phyloP scores from a whole-genome alignment of 2,113 vertebrate species.

The Trogon surrucura region DNA sequence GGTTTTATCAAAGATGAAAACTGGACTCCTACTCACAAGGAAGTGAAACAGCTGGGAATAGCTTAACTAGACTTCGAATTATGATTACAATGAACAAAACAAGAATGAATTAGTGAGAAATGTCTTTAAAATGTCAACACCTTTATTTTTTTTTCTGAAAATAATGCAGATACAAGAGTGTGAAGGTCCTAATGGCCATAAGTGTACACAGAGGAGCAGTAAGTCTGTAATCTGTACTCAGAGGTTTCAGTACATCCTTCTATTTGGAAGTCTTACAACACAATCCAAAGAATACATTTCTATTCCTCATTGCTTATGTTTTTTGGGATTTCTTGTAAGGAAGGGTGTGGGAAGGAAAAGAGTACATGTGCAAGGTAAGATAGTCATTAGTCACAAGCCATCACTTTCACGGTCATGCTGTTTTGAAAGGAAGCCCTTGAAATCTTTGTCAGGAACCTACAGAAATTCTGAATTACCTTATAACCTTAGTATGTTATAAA shows the following conservation, averaged over 20 bases:
- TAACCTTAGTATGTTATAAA: background rate
- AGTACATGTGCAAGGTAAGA: background rate
- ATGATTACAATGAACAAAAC: background rate
- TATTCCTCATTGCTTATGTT: background rate
- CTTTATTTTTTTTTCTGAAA: background rate
- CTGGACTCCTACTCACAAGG: background rate
- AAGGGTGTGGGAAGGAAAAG: rapidly evolving
- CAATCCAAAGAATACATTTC: background rate
- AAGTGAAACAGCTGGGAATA: background rate
- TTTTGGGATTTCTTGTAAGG: background rate
- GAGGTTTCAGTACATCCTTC: background rate
- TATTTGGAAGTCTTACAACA: background rate
- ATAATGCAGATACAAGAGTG: background rate
- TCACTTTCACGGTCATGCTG: background rate
- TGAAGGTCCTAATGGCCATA: background rate
- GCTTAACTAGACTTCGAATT: background rate
- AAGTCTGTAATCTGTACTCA: background rate
- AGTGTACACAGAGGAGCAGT: background rate
- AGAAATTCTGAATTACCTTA: background rate
- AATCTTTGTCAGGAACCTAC: background rate
- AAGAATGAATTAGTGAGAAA: background rate
- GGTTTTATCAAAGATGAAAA: background rate
- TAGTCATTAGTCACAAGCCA: background rate
- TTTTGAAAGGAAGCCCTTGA: background rate
- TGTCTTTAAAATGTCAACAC: background rate